Base-by-base conservation (phyloP, 2,888 invertebrate species). In the Drosophila glabriapex region DNA sequence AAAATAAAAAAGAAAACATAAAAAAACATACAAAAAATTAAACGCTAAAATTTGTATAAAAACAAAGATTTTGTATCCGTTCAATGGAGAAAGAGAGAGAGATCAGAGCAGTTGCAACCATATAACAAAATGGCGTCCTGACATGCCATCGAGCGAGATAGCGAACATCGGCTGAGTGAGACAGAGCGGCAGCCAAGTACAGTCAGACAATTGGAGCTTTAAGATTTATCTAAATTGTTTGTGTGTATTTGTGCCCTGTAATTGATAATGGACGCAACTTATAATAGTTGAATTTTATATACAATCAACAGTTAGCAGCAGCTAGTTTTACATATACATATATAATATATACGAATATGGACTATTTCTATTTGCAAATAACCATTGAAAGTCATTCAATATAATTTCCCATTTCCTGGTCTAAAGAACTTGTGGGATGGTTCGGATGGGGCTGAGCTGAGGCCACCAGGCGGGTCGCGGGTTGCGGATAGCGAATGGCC, bases 91-190 rank as follows among this genome's bases (percentile, higher is more conserved):
- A 3, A 33, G 16, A 22, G 33, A 35, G 14, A 28, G 31, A 61
- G 12, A 55, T 19, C 4, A 46, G 31, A 53, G 19, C 43, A 35
- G 68, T 22, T 35, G 64, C 10, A 37, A 41, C 14, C 25, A 29
- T 55, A 19, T 41, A 53, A 41, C 28, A 75, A 65, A 63, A 76
- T 79, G 79, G 76, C 80, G 69, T 75, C 64, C 64, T 50, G 39
- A 50, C 71, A 71, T 71, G 59, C 37, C 25, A 43, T n/a, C 12
- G 55, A 73, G 31, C n/a, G 46, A 52, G 60, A 67, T n/a, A 39
- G 74, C 35, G 53, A 35, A 46, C 2, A 25, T 5, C 19, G n/a
- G 0, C 5, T 35, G 35, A 59, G 50, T 50, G 52, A 53, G 28
- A 65, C 19, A 43, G 25, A 65, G 41, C 28, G 28, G 37, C 54